Base-by-base conservation (phyloP, 2,888 invertebrate species). In the Ommatoiulus sabulosus region DNA sequence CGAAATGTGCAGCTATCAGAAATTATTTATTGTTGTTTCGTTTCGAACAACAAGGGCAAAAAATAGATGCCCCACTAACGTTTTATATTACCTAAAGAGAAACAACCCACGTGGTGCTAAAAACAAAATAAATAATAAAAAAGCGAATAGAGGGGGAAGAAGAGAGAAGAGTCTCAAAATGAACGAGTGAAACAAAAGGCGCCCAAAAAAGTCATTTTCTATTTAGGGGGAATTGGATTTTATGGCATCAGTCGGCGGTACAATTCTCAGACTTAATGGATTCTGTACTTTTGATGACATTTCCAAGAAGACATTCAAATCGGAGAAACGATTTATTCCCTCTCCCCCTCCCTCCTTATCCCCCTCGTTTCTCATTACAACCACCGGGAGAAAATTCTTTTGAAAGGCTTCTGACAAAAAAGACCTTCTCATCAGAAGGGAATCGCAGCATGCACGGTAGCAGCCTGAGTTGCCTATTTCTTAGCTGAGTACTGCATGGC, bases 221-320 rank as follows among this genome's bases (percentile, higher is more conserved):
- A 72, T 72, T 72, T 72, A 24, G 24, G 24, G 72, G 72, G 72
- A 72, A 72, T 72, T 72, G 72, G 72, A 72, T 72, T 72, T 72
- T 72, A 72, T 72, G 72, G 72, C 72, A 72, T 72, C 72, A 72
- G 72, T 72, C 72, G 72, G 72, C 72, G 72, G 72, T 72, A 72
- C 72, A 72, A 72, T 72, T 72, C 72, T 24, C 72, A 24, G n/a
- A n/a, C 72, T 72, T 72, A 72, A 72, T 72, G 72, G 72, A 72
- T 72, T 72, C 72, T 72, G 72, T 72, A 72, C 72, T 72, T 72
- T 72, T 72, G 72, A 72, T 72, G 72, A 72, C 72, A 72, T 72
- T 72, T 72, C 72, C 72, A 72, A 72, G 72, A 72, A 72, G 72
- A 72, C 72, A 72, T 72, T 72, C 72, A 72, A 72, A 72, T 72